These are phyloP conservation scores for Neomorphus geoffroyi DNA, from an alignment of 2,797 vertebrate species.

Conservation along the genomic window DNA sequence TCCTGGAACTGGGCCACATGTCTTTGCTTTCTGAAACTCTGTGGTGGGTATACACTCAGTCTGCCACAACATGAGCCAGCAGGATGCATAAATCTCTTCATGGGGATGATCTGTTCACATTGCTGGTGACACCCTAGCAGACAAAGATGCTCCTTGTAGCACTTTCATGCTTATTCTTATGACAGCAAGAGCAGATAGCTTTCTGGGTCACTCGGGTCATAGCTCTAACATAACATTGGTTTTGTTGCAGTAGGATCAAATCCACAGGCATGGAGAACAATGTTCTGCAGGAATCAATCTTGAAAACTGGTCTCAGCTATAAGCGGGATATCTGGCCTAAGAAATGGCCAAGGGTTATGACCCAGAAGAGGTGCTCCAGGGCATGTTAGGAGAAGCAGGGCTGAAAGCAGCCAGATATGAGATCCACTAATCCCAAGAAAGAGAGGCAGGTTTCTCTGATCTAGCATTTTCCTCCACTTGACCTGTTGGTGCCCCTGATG, in stretches of 20 bases:
- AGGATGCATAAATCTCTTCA: background rate
- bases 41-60: background rate
- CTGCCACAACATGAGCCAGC: background rate
- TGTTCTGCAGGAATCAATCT: background rate
- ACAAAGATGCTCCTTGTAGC: background rate
- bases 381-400: background rate
- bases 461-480: background rate
- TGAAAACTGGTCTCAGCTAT: background rate
- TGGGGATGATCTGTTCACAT: background rate
- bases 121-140: background rate
- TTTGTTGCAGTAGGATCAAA: background rate
- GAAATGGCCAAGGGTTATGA: background rate
- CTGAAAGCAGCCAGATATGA: background rate
- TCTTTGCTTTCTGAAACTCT: background rate
- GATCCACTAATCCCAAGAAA: background rate
- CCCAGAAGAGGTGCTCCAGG: background rate
- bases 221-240: background rate
- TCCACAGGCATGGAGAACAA: background rate
- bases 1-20: background rate
- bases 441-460: background rate
- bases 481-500: background rate
- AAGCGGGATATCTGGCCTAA: background rate
- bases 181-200: background rate
- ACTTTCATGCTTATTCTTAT: background rate
- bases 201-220: background rate